Percentiles rank a stretch among this genome's conserved stretches.
Conservation (phyloP, 2,888 invertebrate species). For the Calliphora vomitoria region DNA sequence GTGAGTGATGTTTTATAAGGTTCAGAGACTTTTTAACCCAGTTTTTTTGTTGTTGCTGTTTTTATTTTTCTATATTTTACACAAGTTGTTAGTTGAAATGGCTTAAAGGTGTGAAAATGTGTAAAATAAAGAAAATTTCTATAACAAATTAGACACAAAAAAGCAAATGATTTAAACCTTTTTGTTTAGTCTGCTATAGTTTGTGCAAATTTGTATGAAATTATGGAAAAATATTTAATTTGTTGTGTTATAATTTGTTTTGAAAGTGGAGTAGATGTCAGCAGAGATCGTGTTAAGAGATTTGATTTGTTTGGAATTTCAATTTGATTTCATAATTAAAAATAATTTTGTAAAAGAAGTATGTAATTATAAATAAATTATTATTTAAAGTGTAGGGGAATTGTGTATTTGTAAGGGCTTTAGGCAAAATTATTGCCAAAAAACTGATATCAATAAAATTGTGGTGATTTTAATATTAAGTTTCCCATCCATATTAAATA, state of each 20-base stretch:
- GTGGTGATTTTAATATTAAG: too few relatives aligned
- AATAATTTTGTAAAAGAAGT: conserved; percentile 23
- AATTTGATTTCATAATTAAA: conserved; percentile 31
- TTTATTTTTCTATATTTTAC: neutral
- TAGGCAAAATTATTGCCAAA: too few relatives aligned
- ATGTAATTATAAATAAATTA: neutral
- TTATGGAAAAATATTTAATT: conserved; percentile 36
- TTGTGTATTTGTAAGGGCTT: too few relatives aligned
- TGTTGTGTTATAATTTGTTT: conserved; percentile 35
- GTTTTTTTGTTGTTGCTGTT: conserved; percentile 45
- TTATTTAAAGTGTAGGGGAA: neutral
- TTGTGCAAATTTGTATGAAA: conserved; percentile 34
- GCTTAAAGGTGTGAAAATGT: conserved; percentile 67
- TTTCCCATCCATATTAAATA: too few relatives aligned
- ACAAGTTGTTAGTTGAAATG: conserved; percentile 46
- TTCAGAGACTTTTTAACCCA: conserved; percentile 72
- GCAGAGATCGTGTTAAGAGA: neutral
- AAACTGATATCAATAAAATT: too few relatives aligned
- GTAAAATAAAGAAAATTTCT: conserved; percentile 28
- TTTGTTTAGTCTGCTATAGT: neutral
- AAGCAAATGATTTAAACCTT: neutral
- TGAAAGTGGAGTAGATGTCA: neutral
- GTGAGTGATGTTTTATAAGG: conserved; percentile 61
- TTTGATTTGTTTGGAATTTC: conserved; percentile 15
- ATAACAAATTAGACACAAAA: conserved; percentile 13